Base-by-base conservation (phyloP, 1,140 invertebrate species). In the Ips nitidus region DNA sequence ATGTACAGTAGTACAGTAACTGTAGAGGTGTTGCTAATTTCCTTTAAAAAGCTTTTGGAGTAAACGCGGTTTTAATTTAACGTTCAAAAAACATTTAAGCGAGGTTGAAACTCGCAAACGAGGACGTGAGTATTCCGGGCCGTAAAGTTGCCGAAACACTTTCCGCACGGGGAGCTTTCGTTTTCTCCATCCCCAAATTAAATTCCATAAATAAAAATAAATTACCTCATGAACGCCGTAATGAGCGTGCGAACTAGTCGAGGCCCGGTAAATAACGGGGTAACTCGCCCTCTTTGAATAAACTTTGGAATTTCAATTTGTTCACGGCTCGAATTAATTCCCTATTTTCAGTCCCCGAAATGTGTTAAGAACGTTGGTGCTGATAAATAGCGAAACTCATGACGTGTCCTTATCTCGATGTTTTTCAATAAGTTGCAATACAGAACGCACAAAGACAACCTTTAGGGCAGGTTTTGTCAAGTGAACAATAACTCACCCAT, bases 151-250 rank as follows among this genome's bases (percentile, higher is more conserved):
- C 52, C 64, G 41, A 41, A 53, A 63, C 61, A 52, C 52, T 56
- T 65, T 65, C 55, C 66, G 41, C 43, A 59, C 53, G 50, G 6
- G 4, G 6, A 52, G 47, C 47, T 53, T 56, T 67, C 43, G 45
- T 43, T 64, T 69, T 57, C 43, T 50, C 53, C 52, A 64, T 74
- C 52, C 63, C 61, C 39, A 65, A 75, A 75, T 75, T 75, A 75
- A 75, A 75, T 73, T 75, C 71, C 71, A 75, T 75, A 73, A 75
- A 75, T 72, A 74, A 72, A 73, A 74, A 74, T 75, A 75, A 75
- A 73, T 75, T 75, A 68, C 62, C 66, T 64, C 66, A 59, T 59
- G 64, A 73, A 62, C 42, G 71, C 73, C 71, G 73, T 75, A 75
- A 75, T 75, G 73, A 73, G 71, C 73, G 71, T 73, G 73, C 73